Conservation (phyloP, 2,113 vertebrate species). For the Spea bombifrons region DNA sequence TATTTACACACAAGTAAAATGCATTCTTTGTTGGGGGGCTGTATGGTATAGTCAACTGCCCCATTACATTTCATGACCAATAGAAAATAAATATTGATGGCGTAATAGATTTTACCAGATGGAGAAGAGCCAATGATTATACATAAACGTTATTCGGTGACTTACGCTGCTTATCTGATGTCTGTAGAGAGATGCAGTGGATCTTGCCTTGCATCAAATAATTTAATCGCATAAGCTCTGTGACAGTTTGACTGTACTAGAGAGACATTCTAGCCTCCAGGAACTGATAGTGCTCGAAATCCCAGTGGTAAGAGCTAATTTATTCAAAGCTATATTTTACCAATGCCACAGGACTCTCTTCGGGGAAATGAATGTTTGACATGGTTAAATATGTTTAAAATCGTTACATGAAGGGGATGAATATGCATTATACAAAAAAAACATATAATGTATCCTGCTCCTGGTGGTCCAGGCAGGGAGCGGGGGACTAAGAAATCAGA, state of each 20-base stretch:
- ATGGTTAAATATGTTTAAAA: slow-evolving; percentile 12
- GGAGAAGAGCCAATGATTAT: too few species aligned
- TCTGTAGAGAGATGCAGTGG: neutral
- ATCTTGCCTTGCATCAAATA: neutral
- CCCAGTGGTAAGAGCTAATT: slow-evolving; percentile 23
- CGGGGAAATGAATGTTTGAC: slow-evolving; percentile 29
- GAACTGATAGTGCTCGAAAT: slow-evolving; percentile 21
- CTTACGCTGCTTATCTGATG: too few species aligned
- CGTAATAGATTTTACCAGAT: too few species aligned
- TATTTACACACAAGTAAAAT: too few species aligned
- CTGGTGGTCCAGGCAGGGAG: too few species aligned
- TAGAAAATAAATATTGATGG: too few species aligned
- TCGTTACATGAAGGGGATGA: neutral
- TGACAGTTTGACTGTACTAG: slow-evolving; percentile 26
- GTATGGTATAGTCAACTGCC: too few species aligned
- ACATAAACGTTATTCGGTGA: too few species aligned
- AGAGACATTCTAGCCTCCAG: slow-evolving; percentile 20
- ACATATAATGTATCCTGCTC: too few species aligned
- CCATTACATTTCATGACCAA: too few species aligned
- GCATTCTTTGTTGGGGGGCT: too few species aligned
- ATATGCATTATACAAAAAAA: neutral
- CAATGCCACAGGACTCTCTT: slow-evolving; percentile 24
- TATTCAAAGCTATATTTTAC: slow-evolving; percentile 1
- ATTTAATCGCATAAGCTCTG: slow-evolving; percentile 12
- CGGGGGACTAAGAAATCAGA: too few species aligned